A percentile compares a stretch with the other conserved stretches of the same genome.
Conservation (phyloP, 1,140 invertebrate species). For the Caenorhabditis inopinata region DNA sequence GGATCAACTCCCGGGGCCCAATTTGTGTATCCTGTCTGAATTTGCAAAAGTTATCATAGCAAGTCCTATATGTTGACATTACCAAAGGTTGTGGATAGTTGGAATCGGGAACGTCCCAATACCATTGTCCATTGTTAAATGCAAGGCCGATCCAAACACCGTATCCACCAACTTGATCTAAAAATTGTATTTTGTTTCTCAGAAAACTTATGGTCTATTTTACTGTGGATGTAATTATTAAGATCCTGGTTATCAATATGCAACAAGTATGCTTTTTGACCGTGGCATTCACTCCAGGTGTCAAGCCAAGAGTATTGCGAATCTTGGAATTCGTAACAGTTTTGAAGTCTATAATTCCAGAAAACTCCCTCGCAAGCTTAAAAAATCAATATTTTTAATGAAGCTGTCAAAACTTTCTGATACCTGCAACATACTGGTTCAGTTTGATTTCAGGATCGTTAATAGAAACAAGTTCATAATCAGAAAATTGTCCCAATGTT, state of each 20-base stretch:
- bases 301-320: background rate
- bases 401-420: no score
- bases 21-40: constrained; percentile 21
- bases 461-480: constrained; percentile 30
- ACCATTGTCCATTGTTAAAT: constrained; percentile 29
- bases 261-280: background rate
- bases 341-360: constrained; percentile 15
- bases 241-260: constrained; percentile 6
- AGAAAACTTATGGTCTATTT: background rate
- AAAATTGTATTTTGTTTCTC: background rate
- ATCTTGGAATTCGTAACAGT: background rate
- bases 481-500: background rate
- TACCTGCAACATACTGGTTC: constrained; percentile 40
- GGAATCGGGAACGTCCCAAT: constrained; percentile 47
- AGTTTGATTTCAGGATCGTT: constrained; percentile 15
- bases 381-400: background rate
- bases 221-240: background rate
- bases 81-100: constrained; percentile 32
- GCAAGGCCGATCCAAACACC: constrained; percentile 40
- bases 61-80: background rate
- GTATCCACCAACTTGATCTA: background rate
- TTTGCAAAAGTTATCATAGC: background rate
- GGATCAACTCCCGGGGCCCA: constrained; percentile 39
- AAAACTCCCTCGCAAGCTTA: constrained; percentile 30
- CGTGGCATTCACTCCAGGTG: constrained; percentile 8